Percentiles rank a stretch among this genome's conserved stretches.
These are phyloP conservation scores for Mesocentrotus franciscanus DNA, from an alignment of 53 echinoderm and acorn worm species.

Conservation along the genomic window DNA sequence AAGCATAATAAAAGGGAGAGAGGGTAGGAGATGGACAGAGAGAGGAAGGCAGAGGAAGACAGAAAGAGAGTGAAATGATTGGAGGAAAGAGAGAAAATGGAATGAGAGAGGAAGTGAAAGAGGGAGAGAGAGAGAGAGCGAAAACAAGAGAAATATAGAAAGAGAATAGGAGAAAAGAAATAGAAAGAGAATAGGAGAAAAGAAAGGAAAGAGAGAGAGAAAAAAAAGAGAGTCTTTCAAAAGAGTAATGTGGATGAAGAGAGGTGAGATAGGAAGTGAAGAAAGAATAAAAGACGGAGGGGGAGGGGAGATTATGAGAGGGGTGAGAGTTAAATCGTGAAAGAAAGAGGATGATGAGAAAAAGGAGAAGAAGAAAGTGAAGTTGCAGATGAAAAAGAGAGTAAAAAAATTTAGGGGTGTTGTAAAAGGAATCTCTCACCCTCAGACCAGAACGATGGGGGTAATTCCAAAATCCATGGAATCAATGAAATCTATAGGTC, in stretches of 20 bases:
- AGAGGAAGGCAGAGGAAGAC: neutral
- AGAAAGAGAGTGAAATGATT: neutral
- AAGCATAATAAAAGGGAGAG: neutral
- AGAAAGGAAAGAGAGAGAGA: neutral
- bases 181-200: neutral
- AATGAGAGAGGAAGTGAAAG: neutral
- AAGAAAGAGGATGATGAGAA: neutral
- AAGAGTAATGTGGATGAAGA: neutral
- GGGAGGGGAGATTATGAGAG: neutral
- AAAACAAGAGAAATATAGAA: neutral
- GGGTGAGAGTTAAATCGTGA: neutral
- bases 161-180: neutral
- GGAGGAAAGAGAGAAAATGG: neutral
- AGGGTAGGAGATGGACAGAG: neutral
- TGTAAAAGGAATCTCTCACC: slow-evolving; percentile 34
- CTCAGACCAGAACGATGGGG: slow-evolving; percentile 7
- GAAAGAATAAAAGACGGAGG: neutral
- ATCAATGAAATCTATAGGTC: slow-evolving; percentile 57
- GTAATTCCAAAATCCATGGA: slow-evolving; percentile 59
- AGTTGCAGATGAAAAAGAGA: neutral
- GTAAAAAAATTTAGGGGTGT: neutral
- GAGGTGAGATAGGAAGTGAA: neutral
- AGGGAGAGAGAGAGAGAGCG: neutral
- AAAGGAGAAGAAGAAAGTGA: neutral
- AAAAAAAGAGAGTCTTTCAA: too few relatives aligned